Evolutionary conservation across 1,140 invertebrate species (phyloP).

Genomic region (Drosophila kohkoa): DNA sequence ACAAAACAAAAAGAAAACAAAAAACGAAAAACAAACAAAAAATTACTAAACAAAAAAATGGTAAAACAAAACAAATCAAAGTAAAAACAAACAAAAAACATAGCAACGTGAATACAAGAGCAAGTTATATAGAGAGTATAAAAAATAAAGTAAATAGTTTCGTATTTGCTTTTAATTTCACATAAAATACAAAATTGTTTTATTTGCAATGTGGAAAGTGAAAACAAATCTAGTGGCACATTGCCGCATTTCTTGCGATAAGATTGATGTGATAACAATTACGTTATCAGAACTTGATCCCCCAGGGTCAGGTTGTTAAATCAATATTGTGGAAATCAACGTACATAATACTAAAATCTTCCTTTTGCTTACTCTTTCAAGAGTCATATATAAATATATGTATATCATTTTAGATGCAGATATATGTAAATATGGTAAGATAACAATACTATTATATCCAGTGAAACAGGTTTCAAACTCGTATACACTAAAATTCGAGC

Average conservation of each 20-base stretch:
- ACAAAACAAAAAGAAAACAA: conserved; percentile 28
- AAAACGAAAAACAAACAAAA: conserved; percentile 55
- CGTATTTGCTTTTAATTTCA: conserved; percentile 78
- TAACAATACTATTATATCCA: too few relatives aligned
- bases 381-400: too few relatives aligned
- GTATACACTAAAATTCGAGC: too few relatives aligned
- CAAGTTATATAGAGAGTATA: conserved; percentile 81
- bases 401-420: too few relatives aligned
- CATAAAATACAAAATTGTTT: conserved; percentile 48
- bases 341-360: too few relatives aligned
- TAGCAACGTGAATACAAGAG: conserved; percentile 71
- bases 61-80: conserved; percentile 64
- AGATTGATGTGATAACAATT: background rate
- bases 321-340: too few relatives aligned
- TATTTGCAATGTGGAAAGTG: background rate
- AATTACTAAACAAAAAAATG: conserved; percentile 78
- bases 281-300: background rate
- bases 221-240: background rate
- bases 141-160: conserved; percentile 84
- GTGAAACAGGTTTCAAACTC: too few relatives aligned
- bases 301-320: too few relatives aligned
- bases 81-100: conserved; percentile 51
- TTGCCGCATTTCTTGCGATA: background rate
- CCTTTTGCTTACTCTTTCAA: too few relatives aligned
- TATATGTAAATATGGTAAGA: too few relatives aligned